A percentile compares a stretch with the other conserved stretches of the same genome.
Conservation (phyloP, 2,113 vertebrate genomes). For the Montifringilla adamsi region DNA sequence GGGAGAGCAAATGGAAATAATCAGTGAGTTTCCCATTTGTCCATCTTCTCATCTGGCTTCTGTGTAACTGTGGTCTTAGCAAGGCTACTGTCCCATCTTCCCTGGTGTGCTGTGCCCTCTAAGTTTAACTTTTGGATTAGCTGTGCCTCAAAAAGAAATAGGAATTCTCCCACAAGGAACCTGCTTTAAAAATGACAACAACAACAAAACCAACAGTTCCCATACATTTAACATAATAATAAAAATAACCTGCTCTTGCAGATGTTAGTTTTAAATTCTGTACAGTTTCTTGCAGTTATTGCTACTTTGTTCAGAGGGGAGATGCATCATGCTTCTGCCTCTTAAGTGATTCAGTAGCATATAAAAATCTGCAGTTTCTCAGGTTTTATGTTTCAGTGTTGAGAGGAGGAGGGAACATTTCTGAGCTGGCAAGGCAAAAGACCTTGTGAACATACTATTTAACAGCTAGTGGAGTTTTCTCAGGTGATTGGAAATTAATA, state of each 20-base stretch:
- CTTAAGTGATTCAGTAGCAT: background rate
- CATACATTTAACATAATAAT: background rate
- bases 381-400: background rate
- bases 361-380: background rate
- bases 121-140: background rate
- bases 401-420: background rate
- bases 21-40: background rate
- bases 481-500: background rate
- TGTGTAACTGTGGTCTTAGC: background rate
- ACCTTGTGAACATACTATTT: background rate
- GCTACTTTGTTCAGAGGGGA: background rate
- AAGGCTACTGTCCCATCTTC: background rate
- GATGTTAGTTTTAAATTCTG: background rate
- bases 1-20: background rate
- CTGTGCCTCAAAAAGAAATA: background rate
- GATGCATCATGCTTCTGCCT: background rate
- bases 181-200: background rate
- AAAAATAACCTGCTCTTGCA: background rate
- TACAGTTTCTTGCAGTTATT: background rate
- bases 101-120: background rate
- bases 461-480: background rate
- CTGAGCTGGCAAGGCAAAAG: background rate
- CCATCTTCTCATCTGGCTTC: background rate
- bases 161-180: background rate
- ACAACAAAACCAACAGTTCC: background rate